Conservation (phyloP, 1,140 invertebrate species). For the Nephotettix cincticeps region DNA sequence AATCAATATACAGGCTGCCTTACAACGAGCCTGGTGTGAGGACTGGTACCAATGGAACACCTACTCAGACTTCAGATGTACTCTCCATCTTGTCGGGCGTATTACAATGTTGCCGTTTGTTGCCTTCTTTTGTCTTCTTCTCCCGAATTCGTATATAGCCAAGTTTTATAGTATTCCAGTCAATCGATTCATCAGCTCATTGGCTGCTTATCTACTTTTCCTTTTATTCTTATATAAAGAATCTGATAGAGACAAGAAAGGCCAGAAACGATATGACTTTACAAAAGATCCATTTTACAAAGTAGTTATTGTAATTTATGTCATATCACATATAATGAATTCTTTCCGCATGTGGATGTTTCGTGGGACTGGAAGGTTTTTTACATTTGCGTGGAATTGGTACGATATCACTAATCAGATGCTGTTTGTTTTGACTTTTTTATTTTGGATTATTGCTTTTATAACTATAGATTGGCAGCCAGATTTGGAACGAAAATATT, state of each 20-base stretch:
- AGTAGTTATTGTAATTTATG: constrained; percentile 49
- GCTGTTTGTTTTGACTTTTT: constrained; percentile 51
- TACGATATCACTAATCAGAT: constrained; percentile 50
- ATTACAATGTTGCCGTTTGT: constrained; percentile 51
- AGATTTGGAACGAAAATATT: constrained; percentile 61
- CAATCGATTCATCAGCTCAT: constrained; percentile 59
- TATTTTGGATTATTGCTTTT: constrained; percentile 53
- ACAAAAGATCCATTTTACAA: constrained; percentile 49
- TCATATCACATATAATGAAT: constrained; percentile 36
- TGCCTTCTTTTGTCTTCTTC: constrained; percentile 47
- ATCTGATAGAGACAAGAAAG: constrained; percentile 55
- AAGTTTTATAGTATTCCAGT: constrained; percentile 52
- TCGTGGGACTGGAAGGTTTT: constrained; percentile 52
- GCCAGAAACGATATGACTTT: constrained; percentile 43
- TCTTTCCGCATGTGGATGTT: constrained; percentile 49
- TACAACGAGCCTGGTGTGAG: constrained; percentile 54
- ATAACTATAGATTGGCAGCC: constrained; percentile 46
- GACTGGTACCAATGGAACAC: constrained; percentile 56
- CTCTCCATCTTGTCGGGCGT: constrained; percentile 46
- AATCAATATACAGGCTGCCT: constrained; percentile 65
- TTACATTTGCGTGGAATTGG: constrained; percentile 54
- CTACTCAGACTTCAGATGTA: constrained; percentile 45
- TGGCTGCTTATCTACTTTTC: constrained; percentile 62
- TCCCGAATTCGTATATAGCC: constrained; percentile 48
- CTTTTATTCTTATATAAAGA: constrained; percentile 58